Conservation (phyloP, 2,888 invertebrate species). For the Cynaeus angustus region DNA sequence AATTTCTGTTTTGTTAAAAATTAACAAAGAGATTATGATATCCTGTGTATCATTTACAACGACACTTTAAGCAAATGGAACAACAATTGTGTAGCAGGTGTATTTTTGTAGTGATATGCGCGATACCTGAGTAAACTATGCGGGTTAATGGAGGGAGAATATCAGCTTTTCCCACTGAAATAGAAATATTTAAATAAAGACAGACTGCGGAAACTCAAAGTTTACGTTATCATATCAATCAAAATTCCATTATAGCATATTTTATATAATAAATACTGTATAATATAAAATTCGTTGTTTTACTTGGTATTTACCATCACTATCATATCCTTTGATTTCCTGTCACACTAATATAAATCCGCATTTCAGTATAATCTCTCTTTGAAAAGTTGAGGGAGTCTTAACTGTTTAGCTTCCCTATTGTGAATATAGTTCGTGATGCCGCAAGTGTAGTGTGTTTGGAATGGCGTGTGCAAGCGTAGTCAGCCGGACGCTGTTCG, state of each 20-base stretch:
- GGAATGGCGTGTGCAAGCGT: slow-evolving; percentile 59
- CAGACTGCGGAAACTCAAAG: slow-evolving; percentile 10
- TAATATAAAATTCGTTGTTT: no score
- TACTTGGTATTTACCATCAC: not conserved
- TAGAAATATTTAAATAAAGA: slow-evolving; percentile 14
- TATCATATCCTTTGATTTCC: not conserved
- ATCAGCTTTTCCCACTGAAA: slow-evolving; percentile 19
- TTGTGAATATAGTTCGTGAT: slow-evolving; percentile 47
- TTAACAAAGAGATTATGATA: no score
- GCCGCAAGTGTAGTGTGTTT: slow-evolving; percentile 47
- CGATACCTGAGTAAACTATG: slow-evolving; percentile 34
- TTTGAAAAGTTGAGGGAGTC: slow-evolving; percentile 33
- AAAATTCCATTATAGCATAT: no score
- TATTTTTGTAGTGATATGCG: slow-evolving; percentile 19
- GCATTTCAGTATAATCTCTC: slow-evolving; percentile 2
- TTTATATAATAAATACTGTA: no score
- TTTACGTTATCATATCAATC: not conserved
- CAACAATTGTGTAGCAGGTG: slow-evolving; percentile 20
- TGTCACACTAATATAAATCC: not conserved
- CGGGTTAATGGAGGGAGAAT: slow-evolving; percentile 16
- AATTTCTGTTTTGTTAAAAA: no score
- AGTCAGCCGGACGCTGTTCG: slow-evolving; percentile 58
- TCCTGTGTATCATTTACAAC: no score
- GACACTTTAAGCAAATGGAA: slow-evolving; percentile 12
- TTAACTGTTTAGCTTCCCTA: slow-evolving; percentile 40